Percentiles rank a stretch among this genome's conserved stretches.
phyloP scores from a whole-genome alignment of 2,113 vertebrate genomes.

The Chaetura pelagica region DNA sequence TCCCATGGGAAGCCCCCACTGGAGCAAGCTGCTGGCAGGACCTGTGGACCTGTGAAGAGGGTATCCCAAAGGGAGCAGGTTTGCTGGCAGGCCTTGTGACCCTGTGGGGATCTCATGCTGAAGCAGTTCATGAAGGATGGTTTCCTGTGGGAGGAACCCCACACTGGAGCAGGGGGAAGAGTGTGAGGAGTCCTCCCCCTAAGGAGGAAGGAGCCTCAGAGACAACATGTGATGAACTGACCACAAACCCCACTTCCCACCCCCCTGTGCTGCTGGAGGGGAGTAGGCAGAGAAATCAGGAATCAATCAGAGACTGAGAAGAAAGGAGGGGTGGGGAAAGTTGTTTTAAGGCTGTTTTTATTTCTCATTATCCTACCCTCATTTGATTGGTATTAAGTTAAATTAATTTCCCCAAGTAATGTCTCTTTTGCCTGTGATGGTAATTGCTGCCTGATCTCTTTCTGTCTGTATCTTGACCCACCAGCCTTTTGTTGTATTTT shows the following conservation, averaged over 20 bases:
- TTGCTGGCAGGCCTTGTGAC: neutral
- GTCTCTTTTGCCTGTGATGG: neutral
- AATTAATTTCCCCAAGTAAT: neutral
- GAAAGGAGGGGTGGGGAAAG: neutral
- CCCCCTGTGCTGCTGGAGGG: accelerated
- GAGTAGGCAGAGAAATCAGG: accelerated
- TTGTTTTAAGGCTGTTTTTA: neutral
- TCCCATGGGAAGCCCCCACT: accelerated
- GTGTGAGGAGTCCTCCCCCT: neutral
- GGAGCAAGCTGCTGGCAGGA: neutral
- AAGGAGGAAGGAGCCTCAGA: neutral
- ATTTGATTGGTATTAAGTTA: neutral
- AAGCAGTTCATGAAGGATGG: neutral
- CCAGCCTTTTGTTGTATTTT: neutral
- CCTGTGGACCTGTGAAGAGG: neutral
- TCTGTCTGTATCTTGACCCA: neutral
- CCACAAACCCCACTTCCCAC: neutral
- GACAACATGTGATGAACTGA: neutral
- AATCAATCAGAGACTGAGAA: neutral
- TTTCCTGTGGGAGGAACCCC: neutral
- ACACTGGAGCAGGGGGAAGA: neutral
- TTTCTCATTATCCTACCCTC: neutral
- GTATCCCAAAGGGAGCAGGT: neutral
- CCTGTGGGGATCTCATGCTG: too few relatives aligned
- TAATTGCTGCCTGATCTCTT: neutral